Evolutionary conservation across 2,113 vertebrate species (phyloP).

Genomic region (Eublepharis macularius): DNA sequence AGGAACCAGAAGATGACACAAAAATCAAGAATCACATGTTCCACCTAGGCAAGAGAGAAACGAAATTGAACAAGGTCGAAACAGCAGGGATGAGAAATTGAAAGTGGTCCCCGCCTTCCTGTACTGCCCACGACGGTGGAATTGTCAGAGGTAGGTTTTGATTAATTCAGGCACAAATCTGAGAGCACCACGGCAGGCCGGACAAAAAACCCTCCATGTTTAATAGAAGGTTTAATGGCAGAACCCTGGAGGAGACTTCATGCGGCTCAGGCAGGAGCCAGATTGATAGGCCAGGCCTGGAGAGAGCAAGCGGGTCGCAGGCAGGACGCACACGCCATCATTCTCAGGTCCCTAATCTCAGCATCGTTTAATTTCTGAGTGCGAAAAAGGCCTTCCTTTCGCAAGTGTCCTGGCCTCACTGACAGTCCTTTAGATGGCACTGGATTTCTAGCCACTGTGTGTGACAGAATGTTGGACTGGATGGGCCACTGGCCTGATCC

Average conservation of each 20-base stretch:
- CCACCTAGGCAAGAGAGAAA: too few relatives aligned
- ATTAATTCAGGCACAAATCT: background rate
- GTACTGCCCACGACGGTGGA: background rate
- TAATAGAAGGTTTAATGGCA: background rate
- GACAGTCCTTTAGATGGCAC: too few relatives aligned
- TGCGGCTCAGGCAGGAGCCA: slow-evolving; percentile 35
- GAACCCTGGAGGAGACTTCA: slow-evolving; percentile 27
- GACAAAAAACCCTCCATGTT: background rate
- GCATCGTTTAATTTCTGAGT: slow-evolving; percentile 7
- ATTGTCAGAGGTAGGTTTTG: background rate
- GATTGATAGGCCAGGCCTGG: slow-evolving; percentile 39
- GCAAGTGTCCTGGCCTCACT: too few relatives aligned
- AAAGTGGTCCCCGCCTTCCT: background rate
- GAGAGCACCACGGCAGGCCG: background rate
- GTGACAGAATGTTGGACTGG: too few relatives aligned
- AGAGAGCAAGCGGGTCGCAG: slow-evolving; percentile 32
- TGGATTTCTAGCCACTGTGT: too few relatives aligned
- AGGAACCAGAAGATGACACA: too few relatives aligned
- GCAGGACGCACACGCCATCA: slow-evolving; percentile 4
- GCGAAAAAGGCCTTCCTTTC: slow-evolving; percentile 20
- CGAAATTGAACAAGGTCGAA: too few relatives aligned
- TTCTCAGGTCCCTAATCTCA: slow-evolving; percentile 39
- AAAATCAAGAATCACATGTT: too few relatives aligned
- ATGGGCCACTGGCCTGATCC: too few relatives aligned
- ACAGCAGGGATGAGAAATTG: too few relatives aligned